These are phyloP conservation scores for Otus scops DNA, from an alignment of 2,797 vertebrate species.

Conservation along the genomic window DNA sequence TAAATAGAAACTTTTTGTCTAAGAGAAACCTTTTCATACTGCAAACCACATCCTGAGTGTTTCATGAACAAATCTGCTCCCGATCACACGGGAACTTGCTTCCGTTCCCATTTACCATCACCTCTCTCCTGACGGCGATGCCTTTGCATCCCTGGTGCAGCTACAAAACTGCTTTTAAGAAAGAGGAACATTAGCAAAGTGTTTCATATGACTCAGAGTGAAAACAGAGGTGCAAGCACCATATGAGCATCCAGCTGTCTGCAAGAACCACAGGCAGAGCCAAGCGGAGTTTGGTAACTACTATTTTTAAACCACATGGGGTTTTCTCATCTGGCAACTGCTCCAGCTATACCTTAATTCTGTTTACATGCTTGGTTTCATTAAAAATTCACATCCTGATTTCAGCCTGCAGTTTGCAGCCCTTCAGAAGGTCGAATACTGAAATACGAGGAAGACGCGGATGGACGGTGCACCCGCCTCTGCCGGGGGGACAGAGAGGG, in stretches of 20 bases:
- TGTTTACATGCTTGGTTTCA: conserved; percentile 17
- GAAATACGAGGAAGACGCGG: not conserved
- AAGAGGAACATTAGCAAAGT: not conserved
- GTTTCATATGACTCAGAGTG: not conserved
- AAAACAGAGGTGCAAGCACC: not conserved
- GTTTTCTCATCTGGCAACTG: not conserved
- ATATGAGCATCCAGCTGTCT: not conserved
- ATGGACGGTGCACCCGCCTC: not conserved
- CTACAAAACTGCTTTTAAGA: not conserved
- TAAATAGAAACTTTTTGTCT: not conserved
- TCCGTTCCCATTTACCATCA: not conserved
- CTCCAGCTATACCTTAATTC: not conserved
- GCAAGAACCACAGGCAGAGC: not conserved
- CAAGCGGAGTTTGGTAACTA: not conserved
- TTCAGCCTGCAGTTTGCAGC: not conserved
- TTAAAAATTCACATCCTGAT: conserved; percentile 1
- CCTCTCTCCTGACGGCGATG: not conserved
- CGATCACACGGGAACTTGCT: not conserved
- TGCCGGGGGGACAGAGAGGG: not conserved
- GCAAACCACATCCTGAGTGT: not conserved
- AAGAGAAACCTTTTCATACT: not conserved
- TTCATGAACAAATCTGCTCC: not conserved
- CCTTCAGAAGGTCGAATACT: not conserved
- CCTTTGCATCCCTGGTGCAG: not conserved
- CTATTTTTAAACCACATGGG: not conserved